Evolutionary conservation across 2,113 vertebrate genomes (phyloP), one percentile per base, ranked within the genome.

Genomic region (Aegithalos caudatus): DNA sequence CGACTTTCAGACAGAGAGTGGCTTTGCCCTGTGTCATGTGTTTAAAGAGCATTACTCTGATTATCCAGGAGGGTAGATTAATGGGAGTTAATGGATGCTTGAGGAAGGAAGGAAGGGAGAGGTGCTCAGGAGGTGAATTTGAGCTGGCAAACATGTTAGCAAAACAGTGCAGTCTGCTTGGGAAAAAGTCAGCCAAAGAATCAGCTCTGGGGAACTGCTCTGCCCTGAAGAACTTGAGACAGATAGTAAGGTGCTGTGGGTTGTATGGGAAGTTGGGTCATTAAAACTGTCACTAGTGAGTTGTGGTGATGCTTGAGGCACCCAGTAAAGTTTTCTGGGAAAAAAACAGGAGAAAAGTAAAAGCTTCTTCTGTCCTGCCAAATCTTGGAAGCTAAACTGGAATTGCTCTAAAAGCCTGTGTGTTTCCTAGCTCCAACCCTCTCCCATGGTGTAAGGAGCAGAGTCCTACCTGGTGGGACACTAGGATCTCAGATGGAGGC

Each of bases 31-130:
- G 40, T 70, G 65, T 45, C 85, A 4, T 3, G 24, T 95, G 45
- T 72, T 81, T 90, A 81, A 86, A 93, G 73, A 97, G 64, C 87
- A 70, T 95, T 96, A 92, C 27, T 80, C 17, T 91, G 86, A 72
- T 95, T 90, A 88, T 60, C 85, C 42, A 69, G 66, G 53, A 79
- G 57, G 14, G 9, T 7, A 7, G 81, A 80, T 92, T 95, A 94
- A 81, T 87, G 48, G 23, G 57, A 85, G 42, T 23, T 92, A 76
- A 57, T 84, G 35, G 72, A 67, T 86, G 35, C 33, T 18, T 81
- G 79, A 65, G 60, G 35, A 40, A 57, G 38, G 38, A 76, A 81
- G 57, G 61, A 83, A 85, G 57, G 28, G 23, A 77, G 60, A 83
- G 54, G 35, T 78, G 38, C 85, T 93, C 2, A 1, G 28, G 48